These are phyloP conservation scores for Oreochromis mossambicus DNA, from an alignment of 2,797 vertebrate genomes.

Conservation along the genomic window DNA sequence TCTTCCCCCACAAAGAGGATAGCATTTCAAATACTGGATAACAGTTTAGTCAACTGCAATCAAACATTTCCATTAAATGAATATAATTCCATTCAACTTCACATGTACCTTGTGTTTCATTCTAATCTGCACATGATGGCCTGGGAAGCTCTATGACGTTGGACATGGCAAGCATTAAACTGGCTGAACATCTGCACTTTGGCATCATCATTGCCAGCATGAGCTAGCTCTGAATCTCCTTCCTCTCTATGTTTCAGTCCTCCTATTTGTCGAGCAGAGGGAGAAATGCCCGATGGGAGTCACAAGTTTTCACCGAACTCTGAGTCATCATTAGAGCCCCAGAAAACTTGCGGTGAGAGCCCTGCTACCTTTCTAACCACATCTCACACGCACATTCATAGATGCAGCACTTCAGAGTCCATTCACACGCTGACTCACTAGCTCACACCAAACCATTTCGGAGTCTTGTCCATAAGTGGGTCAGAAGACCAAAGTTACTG, in stretches of 20 bases:
- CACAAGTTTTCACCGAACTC: constrained; percentile 86
- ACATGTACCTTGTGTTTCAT: not conserved
- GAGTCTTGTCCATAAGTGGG: constrained; percentile 44
- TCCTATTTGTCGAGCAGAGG: constrained; percentile 83
- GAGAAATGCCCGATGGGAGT: constrained; percentile 78
- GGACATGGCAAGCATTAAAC: not conserved
- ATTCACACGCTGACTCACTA: not conserved
- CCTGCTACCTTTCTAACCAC: not conserved
- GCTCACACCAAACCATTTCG: constrained; percentile 11
- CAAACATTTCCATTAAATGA: not conserved
- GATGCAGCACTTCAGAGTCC: not conserved
- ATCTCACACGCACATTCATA: not conserved
- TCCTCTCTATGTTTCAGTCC: constrained; percentile 38
- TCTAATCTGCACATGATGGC: not conserved
- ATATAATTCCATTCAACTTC: not conserved
- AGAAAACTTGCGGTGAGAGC: constrained; percentile 87
- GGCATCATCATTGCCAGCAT: not conserved
- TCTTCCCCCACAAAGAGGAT: not conserved
- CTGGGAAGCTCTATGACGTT: not conserved
- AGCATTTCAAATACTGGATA: not conserved
- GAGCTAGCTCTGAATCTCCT: not conserved
- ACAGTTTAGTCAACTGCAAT: not conserved
- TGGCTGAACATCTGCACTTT: not conserved
- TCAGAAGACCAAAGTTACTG: constrained; percentile 43
- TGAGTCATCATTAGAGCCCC: constrained; percentile 82